Conservation (phyloP, 2,888 invertebrate genomes). For the Torymus texanus region DNA sequence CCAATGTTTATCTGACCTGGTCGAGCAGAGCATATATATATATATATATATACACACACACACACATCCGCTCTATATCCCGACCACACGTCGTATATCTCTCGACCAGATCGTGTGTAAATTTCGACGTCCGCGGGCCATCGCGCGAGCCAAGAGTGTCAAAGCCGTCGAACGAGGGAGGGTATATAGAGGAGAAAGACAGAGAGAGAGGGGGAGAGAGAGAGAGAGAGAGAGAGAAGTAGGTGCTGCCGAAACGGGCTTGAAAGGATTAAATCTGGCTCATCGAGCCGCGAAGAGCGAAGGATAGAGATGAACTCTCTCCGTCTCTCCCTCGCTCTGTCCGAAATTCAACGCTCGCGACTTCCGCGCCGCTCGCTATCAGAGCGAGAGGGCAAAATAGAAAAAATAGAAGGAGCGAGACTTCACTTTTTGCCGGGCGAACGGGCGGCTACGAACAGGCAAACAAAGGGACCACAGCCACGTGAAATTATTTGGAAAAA, state of each 20-base stretch:
- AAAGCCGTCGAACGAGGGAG: conserved; percentile 21
- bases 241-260: conserved; percentile 57
- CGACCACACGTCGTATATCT: no score
- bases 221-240: conserved; percentile 37
- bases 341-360: conserved; percentile 61
- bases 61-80: no score
- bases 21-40: no score
- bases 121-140: conserved; percentile 20
- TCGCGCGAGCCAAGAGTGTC: conserved; percentile 22
- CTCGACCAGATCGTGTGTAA: neutral
- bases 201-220: conserved; percentile 23
- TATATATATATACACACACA: no score
- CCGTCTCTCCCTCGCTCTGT: no score
- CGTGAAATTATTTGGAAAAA: conserved; percentile 71
- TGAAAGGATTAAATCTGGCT: conserved; percentile 65
- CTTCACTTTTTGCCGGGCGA: conserved; percentile 56
- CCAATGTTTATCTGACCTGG: no score
- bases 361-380: conserved; percentile 42
- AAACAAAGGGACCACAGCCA: conserved; percentile 63
- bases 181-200: no score
- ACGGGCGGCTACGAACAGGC: conserved; percentile 54
- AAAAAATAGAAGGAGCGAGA: conserved; percentile 9
- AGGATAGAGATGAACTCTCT: conserved; percentile 51
- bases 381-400: conserved; percentile 30
- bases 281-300: conserved; percentile 62